phyloP scores from a whole-genome alignment of 2,797 vertebrate species.

The Eleutherodactylus coqui region DNA sequence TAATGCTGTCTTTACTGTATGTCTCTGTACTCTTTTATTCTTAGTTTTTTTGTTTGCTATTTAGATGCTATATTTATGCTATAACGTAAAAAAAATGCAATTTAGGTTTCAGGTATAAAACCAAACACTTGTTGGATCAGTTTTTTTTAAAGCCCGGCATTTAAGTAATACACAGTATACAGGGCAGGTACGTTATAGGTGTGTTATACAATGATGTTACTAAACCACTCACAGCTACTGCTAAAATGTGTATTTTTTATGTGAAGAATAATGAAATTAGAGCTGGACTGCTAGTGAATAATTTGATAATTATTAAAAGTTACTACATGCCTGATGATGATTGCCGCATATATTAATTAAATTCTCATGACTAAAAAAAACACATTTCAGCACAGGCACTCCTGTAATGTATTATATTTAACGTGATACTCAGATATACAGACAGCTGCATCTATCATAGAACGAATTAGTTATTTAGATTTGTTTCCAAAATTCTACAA shows the following conservation, averaged over 20 bases:
- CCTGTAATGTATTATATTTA: neutral
- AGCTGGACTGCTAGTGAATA: too few species aligned
- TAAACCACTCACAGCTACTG: too few species aligned
- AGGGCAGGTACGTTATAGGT: too few species aligned
- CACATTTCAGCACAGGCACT: too few species aligned
- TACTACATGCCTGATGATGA: neutral
- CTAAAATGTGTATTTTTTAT: too few species aligned
- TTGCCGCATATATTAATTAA: neutral
- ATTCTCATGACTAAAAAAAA: neutral
- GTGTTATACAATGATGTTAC: too few species aligned
- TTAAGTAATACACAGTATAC: too few species aligned
- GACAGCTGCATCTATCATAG: neutral
- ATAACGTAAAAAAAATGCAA: neutral
- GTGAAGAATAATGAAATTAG: too few species aligned
- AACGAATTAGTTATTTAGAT: neutral
- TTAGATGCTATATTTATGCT: neutral
- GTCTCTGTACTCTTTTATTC: neutral
- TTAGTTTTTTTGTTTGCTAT: neutral
- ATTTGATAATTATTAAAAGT: too few species aligned
- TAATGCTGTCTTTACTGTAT: constrained; percentile 68
- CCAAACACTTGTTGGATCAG: neutral
- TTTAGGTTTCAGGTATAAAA: neutral
- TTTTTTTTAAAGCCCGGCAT: neutral
- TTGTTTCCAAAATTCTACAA: neutral
- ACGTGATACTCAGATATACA: neutral